Conservation (phyloP, 1,140 invertebrate genomes). For the Alviniconcha marisindica region DNA sequence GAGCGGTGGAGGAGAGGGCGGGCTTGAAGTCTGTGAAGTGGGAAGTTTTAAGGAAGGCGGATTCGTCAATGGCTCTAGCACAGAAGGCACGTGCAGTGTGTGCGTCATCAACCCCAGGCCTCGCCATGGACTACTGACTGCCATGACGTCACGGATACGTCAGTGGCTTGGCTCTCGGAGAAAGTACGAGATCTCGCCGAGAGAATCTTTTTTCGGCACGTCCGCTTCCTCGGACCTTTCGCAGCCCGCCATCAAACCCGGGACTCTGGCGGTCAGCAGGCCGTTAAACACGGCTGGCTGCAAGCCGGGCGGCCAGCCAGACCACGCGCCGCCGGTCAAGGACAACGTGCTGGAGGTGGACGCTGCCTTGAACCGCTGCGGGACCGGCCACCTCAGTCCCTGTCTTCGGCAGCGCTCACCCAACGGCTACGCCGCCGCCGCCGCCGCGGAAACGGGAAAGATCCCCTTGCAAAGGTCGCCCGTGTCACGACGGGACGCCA, state of each 20-base stretch:
- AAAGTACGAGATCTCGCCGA: conserved; percentile 43
- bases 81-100: conserved; percentile 29
- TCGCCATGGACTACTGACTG: conserved; percentile 18
- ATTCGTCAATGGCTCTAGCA: not conserved
- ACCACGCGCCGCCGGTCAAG: not conserved
- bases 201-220: conserved; percentile 18
- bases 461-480: conserved; percentile 34
- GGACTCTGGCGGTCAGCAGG: not conserved
- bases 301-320: not conserved
- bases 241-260: too few relatives aligned
- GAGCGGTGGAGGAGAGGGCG: not conserved
- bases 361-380: conserved; percentile 32
- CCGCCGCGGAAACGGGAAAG: conserved; percentile 37
- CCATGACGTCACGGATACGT: conserved; percentile 36
- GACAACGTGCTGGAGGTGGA: conserved; percentile 16
- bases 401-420: conserved; percentile 3
- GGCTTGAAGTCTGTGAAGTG: not conserved
- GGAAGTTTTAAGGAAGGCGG: not conserved
- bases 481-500: not conserved
- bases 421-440: conserved; percentile 33
- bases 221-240: not conserved
- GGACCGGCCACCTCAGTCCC: conserved; percentile 32
- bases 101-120: conserved; percentile 18
- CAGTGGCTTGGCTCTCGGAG: conserved; percentile 37
- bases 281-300: too few relatives aligned